phyloP scores from a whole-genome alignment of 2,888 invertebrate species.

The Lomographa bimaculata region DNA sequence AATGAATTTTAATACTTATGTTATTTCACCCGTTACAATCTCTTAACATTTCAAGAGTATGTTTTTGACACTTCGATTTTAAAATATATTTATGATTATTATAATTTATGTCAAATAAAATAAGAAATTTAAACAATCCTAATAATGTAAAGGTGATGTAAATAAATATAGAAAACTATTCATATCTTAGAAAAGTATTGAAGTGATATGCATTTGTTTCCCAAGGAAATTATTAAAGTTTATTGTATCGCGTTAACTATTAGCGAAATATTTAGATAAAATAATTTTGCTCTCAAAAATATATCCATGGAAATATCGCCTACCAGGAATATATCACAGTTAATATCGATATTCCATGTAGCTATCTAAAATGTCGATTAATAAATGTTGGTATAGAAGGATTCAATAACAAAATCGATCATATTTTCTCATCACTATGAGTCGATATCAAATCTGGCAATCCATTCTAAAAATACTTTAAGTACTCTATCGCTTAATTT shows the following conservation, averaged over 20 bases:
- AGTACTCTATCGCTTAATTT: no score
- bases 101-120: conserved; percentile 24
- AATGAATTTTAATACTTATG: no score
- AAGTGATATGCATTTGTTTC: conserved; percentile 78
- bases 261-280: conserved; percentile 59
- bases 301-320: conserved; percentile 6
- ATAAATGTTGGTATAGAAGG: no score
- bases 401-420: background rate
- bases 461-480: no score
- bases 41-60: no score
- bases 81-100: background rate
- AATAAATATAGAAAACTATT: conserved; percentile 57
- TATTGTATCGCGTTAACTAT: conserved; percentile 73
- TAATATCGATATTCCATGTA: background rate
- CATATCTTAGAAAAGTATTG: conserved; percentile 78
- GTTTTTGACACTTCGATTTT: background rate
- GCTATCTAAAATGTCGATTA: background rate
- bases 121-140: conserved; percentile 28
- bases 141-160: conserved; percentile 30
- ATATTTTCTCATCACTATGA: background rate
- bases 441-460: no score
- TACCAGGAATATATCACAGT: conserved; percentile 7
- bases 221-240: conserved; percentile 79
- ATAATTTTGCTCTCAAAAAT: conserved; percentile 48
- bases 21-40: no score